Evolutionary conservation across 2,888 invertebrate species (phyloP), one percentile per base, ranked within the genome.

Genomic region (Melinaea menophilus): DNA sequence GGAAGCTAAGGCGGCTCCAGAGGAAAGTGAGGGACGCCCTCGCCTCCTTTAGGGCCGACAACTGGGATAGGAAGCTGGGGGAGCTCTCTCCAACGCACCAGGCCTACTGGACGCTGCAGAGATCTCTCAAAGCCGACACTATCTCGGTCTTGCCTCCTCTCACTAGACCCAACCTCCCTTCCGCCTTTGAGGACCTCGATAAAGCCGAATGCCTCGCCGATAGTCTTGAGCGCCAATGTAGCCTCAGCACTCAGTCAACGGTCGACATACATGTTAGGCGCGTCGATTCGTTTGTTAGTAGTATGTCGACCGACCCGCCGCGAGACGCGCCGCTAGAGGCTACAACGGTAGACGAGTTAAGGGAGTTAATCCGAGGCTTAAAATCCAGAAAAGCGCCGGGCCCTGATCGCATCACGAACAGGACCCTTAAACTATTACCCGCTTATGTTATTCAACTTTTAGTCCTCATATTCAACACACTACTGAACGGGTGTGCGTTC

Each of bases 201-300:
- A 63, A 60, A 33, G 64, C 61, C 51, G 64, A 67, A 41, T 54
- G 51, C 13, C 35, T 67, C 3, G 67, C 64, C 2, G 64, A 64
- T 41, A 61, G 55, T 7, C 9, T 67, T 0, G 59, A 66, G 57
- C 11, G 37, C 33, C 64, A 69, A 56, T 64, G 59, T 13, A 41
- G 56, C 4, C 60, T 37, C 0, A 63, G 62, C 31, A 45, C 45
- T 4, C 47, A 56, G 0, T 63, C 41, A 5, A 22, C 37, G 2
- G 61, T 58, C 37, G 45, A 37, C 22, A 5, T 2, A 1, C 66
- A 66, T 46, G 56, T 63, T 3, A n/a, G 11, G 9, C 13, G 11
- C 35, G 61, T 63, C 1, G 22, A 58, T 2, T n/a, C 2, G 12
- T 55, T 41, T 9, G 9, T 7, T 5, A 41, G 9, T 0, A 9